A percentile compares a stretch with the other conserved stretches of the same genome.
Evolutionary conservation across 2,888 invertebrate genomes (phyloP).

Genomic region (Fabriciana adippe): DNA sequence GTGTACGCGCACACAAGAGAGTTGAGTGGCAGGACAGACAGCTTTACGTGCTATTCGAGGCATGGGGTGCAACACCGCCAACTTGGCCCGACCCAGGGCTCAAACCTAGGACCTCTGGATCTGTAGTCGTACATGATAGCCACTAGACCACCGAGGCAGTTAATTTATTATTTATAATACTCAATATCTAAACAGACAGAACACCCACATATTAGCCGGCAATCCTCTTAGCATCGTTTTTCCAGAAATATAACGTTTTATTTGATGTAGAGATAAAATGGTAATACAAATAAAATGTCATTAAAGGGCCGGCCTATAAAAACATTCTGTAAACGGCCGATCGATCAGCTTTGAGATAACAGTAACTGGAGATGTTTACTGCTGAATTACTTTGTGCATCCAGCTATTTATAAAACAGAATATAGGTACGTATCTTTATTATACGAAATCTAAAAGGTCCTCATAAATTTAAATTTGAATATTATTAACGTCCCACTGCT

Average conservation of each 20-base stretch:
- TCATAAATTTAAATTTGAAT: neutral
- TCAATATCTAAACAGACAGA: neutral
- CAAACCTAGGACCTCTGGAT: too few species aligned
- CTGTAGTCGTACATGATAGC: too few species aligned
- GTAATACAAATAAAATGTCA: slow-evolving; percentile 40
- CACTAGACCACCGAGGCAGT: too few species aligned
- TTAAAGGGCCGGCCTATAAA: slow-evolving; percentile 51
- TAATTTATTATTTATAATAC: neutral
- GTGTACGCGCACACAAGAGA: too few species aligned
- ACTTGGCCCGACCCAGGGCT: too few species aligned
- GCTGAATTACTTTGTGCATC: slow-evolving; percentile 29
- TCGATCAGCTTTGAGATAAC: slow-evolving; percentile 54
- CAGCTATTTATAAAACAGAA: slow-evolving; percentile 26
- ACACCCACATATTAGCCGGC: slow-evolving; percentile 3
- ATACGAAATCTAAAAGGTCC: neutral
- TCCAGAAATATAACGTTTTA: slow-evolving; percentile 17
- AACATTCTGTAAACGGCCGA: slow-evolving; percentile 56
- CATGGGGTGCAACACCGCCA: too few species aligned
- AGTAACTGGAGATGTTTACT: slow-evolving; percentile 62
- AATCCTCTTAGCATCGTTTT: slow-evolving; percentile 12
- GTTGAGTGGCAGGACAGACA: too few species aligned
- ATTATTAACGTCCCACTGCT: neutral
- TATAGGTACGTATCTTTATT: slow-evolving; percentile 1
- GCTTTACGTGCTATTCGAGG: too few species aligned
- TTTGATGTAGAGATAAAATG: slow-evolving; percentile 27